phyloP scores from a whole-genome alignment of 2,888 invertebrate genomes.

The Hedya salicella region DNA sequence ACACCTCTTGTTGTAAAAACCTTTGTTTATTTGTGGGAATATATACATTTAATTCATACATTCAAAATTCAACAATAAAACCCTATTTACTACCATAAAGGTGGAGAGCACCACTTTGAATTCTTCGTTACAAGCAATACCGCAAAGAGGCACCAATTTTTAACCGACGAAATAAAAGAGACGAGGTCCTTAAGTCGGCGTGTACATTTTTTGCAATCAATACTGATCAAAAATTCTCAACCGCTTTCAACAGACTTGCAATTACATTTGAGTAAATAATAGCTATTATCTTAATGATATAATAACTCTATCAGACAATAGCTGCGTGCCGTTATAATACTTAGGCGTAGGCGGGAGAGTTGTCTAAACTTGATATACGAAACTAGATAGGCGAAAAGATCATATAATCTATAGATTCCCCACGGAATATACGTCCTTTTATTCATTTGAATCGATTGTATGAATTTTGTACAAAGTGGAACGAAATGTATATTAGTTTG shows the following conservation, averaged over 20 bases:
- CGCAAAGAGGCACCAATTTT: too few species aligned
- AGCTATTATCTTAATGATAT: slow-evolving; percentile 34
- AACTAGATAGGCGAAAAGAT: background rate
- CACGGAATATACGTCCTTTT: background rate
- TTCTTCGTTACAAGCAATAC: too few species aligned
- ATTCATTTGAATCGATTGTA: background rate
- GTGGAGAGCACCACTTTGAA: too few species aligned
- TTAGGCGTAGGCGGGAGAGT: slow-evolving; percentile 12
- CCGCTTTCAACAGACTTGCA: slow-evolving; percentile 2
- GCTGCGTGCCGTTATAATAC: slow-evolving; percentile 28
- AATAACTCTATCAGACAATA: slow-evolving; percentile 38
- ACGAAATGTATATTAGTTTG: background rate
- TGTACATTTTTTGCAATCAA: slow-evolving; percentile 9
- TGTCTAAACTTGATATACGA: slow-evolving; percentile 14
- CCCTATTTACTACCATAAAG: too few species aligned
- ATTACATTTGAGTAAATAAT: slow-evolving; percentile 24
- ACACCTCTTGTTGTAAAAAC: too few species aligned
- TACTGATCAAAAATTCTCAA: slow-evolving; percentile 1
- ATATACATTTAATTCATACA: too few species aligned
- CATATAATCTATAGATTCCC: background rate
- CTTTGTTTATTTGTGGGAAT: too few species aligned
- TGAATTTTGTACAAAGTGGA: background rate
- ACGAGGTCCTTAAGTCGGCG: too few species aligned
- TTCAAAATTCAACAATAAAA: too few species aligned
- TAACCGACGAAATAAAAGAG: too few species aligned